Base-by-base conservation (phyloP, 1,140 invertebrate genomes). In the Solen grandis region DNA sequence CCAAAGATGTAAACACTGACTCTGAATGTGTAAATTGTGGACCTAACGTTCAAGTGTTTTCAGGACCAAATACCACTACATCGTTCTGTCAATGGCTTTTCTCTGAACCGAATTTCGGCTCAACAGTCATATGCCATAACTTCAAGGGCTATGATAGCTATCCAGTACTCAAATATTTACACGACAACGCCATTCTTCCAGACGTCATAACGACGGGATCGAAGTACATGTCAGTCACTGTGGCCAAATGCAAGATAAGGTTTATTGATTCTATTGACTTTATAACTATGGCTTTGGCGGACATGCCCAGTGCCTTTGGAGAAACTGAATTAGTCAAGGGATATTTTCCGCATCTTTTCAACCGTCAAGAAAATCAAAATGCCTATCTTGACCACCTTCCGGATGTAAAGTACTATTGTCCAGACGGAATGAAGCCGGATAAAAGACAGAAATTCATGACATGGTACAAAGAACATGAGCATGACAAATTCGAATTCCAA, bases 91-190 rank as follows among this genome's bases (percentile, higher is more conserved):
- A 46, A 46, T 46, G 41, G 8, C 41, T 46, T 46, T 46, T 46
- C 41, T 46, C 41, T 46, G 41, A 46, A 46, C 19, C 41, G 41
- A 46, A 46, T 46, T 46, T 46, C 19, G 41, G 41, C 41, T 31
- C 65, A 2, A 69, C 65, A 5, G 38, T 69, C 38, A 52, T 66
- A 36, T 66, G 36, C 27, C 63, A 66, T 46, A 66, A 66, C 35
- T 66, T 66, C 33, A 38, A 66, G 22, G 68, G 68, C 13, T 57
- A 70, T 35, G 68, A 70, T 41, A 70, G 68, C 68, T 70, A 70
- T 35, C 54, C 52, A 22, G 50, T 70, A 33, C 31, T 55, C 1
- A 16, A 70, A 31, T 70, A 70, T 57, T 52, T 70, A 10, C 68
- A 55, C 35, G 50, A 70, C 8, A 70, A 70, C 33, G 52, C 66